Base-by-base conservation (phyloP, 1,140 invertebrate genomes). In the Myzus persicae region DNA sequence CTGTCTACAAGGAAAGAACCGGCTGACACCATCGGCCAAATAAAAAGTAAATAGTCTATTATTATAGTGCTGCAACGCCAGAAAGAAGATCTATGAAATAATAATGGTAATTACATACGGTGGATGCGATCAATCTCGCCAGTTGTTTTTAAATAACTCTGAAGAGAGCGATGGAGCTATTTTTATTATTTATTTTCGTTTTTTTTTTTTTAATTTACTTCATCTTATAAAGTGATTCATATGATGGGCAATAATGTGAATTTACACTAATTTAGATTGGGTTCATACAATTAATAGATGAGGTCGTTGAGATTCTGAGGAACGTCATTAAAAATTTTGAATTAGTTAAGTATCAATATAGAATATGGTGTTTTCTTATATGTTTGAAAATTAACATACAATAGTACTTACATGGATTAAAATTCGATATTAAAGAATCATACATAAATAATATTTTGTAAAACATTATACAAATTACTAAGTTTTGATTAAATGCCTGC, bases 1-100 rank as follows among this genome's bases (percentile, higher is more conserved):
- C 82, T 93, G 93, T 85, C 76, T 85, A 84, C 3, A 48, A 88
- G 85, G n/a, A 84, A 84, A 31, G 14, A 84, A 46, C 81, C 44
- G 31, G n/a, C 82, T 18, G 48, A 46, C 44, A 88, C 40, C 26
- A 40, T 40, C 36, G 31, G 40, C 31, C 26, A n/a, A 81, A 59
- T 24, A 44, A 91, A 91, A 44, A 26, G 59, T n/a, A 91, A 59
- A 67, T 40, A 59, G 26, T 67, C 38, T 67, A 48, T 76, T 91
- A 91, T 76, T 91, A 91, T 87, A 67, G 42, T 44, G 40, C 1
- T 18, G 59, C 1, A 7, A 36, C 76, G 8, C 2, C 14, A 85
- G 26, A 42, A 40, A 88, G 31, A 87, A 46, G 36, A 44, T 48
- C 31, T 88, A 46, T 20, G 44, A 88, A 88, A 88, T 46, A 46